A percentile compares a stretch with the other conserved stretches of the same genome.
Conservation (phyloP, 2,113 vertebrate genomes). For the Marmota monax region DNA sequence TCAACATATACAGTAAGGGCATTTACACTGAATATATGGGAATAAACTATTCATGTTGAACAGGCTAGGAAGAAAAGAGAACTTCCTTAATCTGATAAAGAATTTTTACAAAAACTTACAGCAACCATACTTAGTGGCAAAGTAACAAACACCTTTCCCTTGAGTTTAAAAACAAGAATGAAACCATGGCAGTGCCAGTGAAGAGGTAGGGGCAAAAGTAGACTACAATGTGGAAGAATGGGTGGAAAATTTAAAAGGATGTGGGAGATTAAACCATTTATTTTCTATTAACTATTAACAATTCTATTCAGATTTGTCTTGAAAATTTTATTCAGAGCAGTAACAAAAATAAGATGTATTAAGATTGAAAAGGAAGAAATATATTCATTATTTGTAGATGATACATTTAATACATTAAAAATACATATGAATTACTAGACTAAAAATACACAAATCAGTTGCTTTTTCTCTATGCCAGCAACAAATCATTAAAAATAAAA, state of each 20-base stretch:
- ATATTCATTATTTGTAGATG: background rate
- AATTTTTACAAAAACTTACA: background rate
- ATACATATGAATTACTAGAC: constrained; percentile 2
- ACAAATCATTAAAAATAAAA: constrained; percentile 13
- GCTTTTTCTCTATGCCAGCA: background rate
- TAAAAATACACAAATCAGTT: background rate
- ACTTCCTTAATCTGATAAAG: background rate
- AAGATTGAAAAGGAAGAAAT: background rate
- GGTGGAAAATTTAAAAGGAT: background rate
- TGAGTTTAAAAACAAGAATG: background rate
- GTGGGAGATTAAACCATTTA: background rate
- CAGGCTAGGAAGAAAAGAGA: background rate
- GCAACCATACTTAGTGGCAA: background rate
- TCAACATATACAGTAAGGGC: constrained; percentile 13
- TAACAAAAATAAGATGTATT: background rate
- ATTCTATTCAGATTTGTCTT: background rate
- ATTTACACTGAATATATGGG: background rate
- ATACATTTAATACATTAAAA: background rate
- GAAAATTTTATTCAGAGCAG: background rate
- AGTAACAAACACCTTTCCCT: background rate
- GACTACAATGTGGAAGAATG: background rate
- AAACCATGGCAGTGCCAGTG: background rate
- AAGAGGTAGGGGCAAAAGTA: background rate
- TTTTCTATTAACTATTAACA: background rate
- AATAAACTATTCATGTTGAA: background rate